Evolutionary conservation across 1,140 invertebrate genomes (phyloP).

Genomic region (Drosophila aff.): DNA sequence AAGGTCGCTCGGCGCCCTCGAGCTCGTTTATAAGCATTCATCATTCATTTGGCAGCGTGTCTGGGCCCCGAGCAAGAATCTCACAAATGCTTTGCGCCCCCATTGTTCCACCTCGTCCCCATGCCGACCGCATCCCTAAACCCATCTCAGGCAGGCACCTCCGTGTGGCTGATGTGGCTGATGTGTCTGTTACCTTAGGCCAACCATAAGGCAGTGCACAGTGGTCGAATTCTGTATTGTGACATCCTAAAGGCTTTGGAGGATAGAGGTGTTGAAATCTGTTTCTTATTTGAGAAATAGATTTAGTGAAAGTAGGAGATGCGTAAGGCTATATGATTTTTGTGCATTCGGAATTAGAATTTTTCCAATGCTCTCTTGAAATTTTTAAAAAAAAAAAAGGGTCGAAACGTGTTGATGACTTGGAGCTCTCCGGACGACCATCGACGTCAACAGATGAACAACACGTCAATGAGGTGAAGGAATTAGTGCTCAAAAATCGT

Average conservation of each 20-base stretch:
- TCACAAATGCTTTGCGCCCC: slow-evolving; percentile 55
- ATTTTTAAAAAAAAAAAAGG: no score
- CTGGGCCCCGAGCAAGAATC: slow-evolving; percentile 50
- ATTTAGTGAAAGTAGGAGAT: no score
- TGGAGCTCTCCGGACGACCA: no score
- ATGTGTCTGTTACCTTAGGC: slow-evolving; percentile 60
- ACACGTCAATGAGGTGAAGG: not conserved
- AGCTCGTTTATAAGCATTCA: slow-evolving; percentile 78
- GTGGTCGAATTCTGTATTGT: not conserved
- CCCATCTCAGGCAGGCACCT: slow-evolving; percentile 2
- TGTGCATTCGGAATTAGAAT: no score
- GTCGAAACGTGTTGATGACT: no score
- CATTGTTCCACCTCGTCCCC: slow-evolving; percentile 36
- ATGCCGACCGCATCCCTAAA: not conserved
- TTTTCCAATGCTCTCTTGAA: not conserved
- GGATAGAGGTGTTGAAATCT: no score
- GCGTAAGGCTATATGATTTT: no score
- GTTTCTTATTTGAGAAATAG: not conserved
- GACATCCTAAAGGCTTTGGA: not conserved
- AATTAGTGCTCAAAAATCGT: no score
- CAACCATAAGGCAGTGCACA: slow-evolving; percentile 20
- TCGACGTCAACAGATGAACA: no score
- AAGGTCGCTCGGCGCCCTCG: slow-evolving; percentile 63
- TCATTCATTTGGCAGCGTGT: slow-evolving; percentile 72
- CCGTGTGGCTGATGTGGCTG: not conserved